phyloP scores from a whole-genome alignment of 2,113 vertebrate species.

The Mustela lutreola region DNA sequence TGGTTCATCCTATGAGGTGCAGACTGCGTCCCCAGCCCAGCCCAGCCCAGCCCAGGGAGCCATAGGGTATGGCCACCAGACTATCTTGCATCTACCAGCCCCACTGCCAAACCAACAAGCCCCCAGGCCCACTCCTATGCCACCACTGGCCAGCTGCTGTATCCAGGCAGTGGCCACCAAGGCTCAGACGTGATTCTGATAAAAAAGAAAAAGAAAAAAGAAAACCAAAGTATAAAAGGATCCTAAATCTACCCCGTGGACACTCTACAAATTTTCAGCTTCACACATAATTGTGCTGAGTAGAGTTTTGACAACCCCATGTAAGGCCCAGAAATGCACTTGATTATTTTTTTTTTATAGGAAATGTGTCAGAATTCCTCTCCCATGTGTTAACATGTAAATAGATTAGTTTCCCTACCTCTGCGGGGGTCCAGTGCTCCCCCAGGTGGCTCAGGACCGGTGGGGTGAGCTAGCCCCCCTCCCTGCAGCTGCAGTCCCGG shows the following conservation, averaged over 20 bases:
- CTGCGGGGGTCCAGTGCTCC: background rate
- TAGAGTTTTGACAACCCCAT: slow-evolving; percentile 66
- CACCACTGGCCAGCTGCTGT: background rate
- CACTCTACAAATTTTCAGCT: slow-evolving; percentile 60
- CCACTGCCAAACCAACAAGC: background rate
- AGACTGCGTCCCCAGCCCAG: background rate
- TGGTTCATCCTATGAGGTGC: background rate
- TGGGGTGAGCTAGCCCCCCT: background rate
- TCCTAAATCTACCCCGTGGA: slow-evolving; percentile 68
- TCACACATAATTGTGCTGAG: slow-evolving; percentile 75
- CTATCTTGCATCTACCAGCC: background rate
- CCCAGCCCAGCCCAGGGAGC: background rate
- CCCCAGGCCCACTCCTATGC: background rate
- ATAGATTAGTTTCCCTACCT: slow-evolving; percentile 77
- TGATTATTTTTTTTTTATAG: slow-evolving; percentile 71
- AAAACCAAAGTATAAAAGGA: slow-evolving; percentile 72
- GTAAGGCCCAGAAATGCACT: slow-evolving; percentile 81
- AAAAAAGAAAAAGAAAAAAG: slow-evolving; percentile 36
- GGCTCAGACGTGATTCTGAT: slow-evolving; percentile 28
- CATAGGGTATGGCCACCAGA: background rate
- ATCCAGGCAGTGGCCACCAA: slow-evolving; percentile 61
- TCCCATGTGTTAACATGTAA: slow-evolving; percentile 84
- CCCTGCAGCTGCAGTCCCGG: background rate
- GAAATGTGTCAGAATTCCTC: slow-evolving; percentile 70
- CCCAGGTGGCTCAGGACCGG: background rate